phyloP scores from a whole-genome alignment of 2,113 vertebrate species.

The Microtus ochrogaster region DNA sequence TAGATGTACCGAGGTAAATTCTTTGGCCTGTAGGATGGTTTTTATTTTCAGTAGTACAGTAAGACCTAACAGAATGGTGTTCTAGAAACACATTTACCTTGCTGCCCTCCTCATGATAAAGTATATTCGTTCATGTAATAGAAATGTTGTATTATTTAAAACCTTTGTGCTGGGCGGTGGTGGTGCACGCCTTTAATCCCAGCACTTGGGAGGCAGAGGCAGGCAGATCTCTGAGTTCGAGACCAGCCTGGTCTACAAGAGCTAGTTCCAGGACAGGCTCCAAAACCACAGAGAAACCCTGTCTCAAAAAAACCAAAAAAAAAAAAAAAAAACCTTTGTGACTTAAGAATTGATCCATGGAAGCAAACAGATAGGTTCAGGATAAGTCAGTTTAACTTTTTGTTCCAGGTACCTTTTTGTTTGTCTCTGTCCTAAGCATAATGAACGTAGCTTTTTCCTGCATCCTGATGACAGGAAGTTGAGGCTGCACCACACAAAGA shows the following conservation, averaged over 20 bases:
- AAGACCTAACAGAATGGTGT: not conserved
- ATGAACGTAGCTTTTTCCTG: conserved; percentile 1
- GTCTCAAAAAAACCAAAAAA: no score
- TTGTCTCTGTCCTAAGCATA: conserved; percentile 20
- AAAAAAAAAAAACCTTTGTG: not conserved
- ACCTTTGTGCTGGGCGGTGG: not conserved
- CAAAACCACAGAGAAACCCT: no score
- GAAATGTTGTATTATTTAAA: not conserved
- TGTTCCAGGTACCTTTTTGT: conserved; percentile 31
- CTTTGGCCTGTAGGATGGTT: not conserved
- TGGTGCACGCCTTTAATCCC: no score
- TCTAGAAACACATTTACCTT: not conserved
- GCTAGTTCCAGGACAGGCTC: no score
- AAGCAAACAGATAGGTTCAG: not conserved
- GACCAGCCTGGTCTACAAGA: no score
- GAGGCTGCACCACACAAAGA: not conserved
- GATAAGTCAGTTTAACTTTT: conserved; percentile 5
- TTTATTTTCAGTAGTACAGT: conserved; percentile 27
- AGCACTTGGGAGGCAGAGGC: no score
- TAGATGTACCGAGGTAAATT: not conserved
- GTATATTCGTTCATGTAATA: not conserved
- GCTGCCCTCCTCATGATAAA: conserved; percentile 6
- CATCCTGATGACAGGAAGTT: conserved; percentile 1
- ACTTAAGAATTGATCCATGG: not conserved
- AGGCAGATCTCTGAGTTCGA: no score